Evolutionary conservation across 2,113 vertebrate genomes (phyloP), one percentile per base, ranked within the genome.

Genomic region (Clinocottus analis): DNA sequence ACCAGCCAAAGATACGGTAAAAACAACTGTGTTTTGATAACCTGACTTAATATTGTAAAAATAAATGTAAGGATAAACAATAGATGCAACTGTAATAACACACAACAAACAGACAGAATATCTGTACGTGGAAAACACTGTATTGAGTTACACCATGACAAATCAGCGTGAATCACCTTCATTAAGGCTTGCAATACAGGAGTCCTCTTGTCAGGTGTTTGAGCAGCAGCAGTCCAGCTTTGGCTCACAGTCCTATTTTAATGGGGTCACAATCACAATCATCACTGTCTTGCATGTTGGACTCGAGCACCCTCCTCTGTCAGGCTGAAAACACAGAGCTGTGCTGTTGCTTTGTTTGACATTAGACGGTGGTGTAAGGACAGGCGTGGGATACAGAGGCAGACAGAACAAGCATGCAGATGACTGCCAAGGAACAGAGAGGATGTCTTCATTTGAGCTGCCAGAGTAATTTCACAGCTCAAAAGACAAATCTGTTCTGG

Each of bases 401-500:
- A 78, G 61, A 68, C 56, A 13, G 73, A 85, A 87, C 70, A 87
- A 78, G 72, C 60, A 76, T 73, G 84, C 71, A 77, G 72, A 85
- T 51, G 79, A 80, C 62, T 87, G 84, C 84, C 79, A 83, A 82
- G 71, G 19, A 82, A 66, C 66, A 79, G 62, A 75, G 75, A 27
- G 41, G 67, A 82, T 75, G 78, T 90, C 86, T 93, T 87, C 72
- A 90, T 93, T 66, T 83, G 74, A 84, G 80, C 53, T 53, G 80
- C 87, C 84, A 84, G 72, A 83, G 68, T 58, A n/a, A 88, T 93
- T 88, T 92, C 81, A 91, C 68, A 76, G 88, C 59, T 63, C 79
- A 19, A 16, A 55, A 82, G 55, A 79, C 37, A 49, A 61, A 65
- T 62, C 29, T 71, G 70, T 64, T 69, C 77, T 53, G 21, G 63